Percentiles rank a stretch among this genome's conserved stretches.
These are phyloP conservation scores for Calameuta pallipes DNA, from an alignment of 2,888 invertebrate species.

Conservation along the genomic window DNA sequence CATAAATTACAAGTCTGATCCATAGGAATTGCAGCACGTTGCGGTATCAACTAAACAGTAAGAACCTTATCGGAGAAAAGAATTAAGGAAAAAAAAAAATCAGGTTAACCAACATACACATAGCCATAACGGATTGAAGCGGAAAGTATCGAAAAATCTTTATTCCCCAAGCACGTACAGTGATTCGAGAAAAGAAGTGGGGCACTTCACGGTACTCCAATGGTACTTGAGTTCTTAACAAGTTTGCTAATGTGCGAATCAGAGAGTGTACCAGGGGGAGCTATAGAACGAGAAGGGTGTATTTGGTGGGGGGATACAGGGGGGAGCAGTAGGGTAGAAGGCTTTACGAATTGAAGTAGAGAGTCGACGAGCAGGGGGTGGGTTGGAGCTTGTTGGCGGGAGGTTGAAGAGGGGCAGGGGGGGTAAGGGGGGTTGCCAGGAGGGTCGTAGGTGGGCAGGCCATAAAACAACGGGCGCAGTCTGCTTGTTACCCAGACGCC, in stretches of 20 bases:
- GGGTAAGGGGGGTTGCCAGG: slow-evolving; percentile 14
- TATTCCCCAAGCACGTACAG: neutral
- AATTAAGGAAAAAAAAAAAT: neutral
- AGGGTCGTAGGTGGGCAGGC: slow-evolving; percentile 23
- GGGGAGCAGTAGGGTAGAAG: slow-evolving; percentile 12
- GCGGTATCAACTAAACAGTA: neutral
- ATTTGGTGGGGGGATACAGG: neutral
- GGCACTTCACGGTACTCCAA: neutral
- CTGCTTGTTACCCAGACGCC: slow-evolving; percentile 56
- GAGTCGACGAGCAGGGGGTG: slow-evolving; percentile 20
- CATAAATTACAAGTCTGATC: neutral
- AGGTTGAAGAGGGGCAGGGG: neutral
- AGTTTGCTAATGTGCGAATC: slow-evolving; percentile 6
- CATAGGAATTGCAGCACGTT: neutral
- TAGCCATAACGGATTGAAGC: neutral
- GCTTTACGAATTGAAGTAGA: slow-evolving; percentile 31
- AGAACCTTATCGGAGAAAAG: neutral
- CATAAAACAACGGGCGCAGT: slow-evolving; percentile 56
- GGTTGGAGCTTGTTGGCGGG: slow-evolving; percentile 18
- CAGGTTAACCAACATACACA: neutral
- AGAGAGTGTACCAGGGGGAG: slow-evolving; percentile 1
- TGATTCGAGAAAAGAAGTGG: neutral
- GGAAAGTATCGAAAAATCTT: neutral
- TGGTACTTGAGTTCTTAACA: neutral
- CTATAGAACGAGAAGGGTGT: slow-evolving; percentile 4